phyloP scores from a whole-genome alignment of 64 coral and sea anemone species.

The Montipora cactus region DNA sequence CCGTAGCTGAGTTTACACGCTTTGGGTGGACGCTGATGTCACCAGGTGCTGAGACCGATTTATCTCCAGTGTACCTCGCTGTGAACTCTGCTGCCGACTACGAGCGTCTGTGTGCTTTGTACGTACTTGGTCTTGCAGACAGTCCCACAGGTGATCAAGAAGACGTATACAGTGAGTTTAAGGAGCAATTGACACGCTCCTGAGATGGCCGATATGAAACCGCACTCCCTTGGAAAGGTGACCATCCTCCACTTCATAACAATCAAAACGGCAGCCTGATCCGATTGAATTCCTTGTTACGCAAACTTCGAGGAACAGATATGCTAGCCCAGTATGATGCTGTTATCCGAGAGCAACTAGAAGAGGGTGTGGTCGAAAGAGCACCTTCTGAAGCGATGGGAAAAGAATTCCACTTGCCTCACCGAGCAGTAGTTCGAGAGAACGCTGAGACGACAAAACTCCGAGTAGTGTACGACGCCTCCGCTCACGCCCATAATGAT shows the following conservation, averaged over 20 bases:
- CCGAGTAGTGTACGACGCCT: conserved; percentile 12
- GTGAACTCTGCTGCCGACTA: conserved; percentile 4
- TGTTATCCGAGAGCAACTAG: conserved; percentile 22
- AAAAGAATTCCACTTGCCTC: too few relatives aligned
- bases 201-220: conserved; percentile 48
- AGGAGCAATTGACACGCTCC: background rate
- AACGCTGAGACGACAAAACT: conserved; percentile 52
- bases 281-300: conserved; percentile 8
- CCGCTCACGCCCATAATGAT: conserved; percentile 17
- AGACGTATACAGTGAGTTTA: conserved; percentile 26
- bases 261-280: conserved; percentile 5
- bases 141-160: conserved; percentile 2
- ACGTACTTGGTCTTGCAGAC: conserved; percentile 31
- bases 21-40: conserved; percentile 67
- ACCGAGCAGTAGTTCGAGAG: conserved; percentile 11
- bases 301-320: background rate
- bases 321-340: conserved; percentile 28
- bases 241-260: conserved; percentile 24
- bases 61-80: background rate
- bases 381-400: background rate
- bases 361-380: conserved; percentile 19
- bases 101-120: background rate
- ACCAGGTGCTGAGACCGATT: background rate
- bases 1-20: conserved; percentile 52
- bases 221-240: conserved; percentile 36